phyloP scores from a whole-genome alignment of 2,888 invertebrate species.

The Uloborus plumipes region DNA sequence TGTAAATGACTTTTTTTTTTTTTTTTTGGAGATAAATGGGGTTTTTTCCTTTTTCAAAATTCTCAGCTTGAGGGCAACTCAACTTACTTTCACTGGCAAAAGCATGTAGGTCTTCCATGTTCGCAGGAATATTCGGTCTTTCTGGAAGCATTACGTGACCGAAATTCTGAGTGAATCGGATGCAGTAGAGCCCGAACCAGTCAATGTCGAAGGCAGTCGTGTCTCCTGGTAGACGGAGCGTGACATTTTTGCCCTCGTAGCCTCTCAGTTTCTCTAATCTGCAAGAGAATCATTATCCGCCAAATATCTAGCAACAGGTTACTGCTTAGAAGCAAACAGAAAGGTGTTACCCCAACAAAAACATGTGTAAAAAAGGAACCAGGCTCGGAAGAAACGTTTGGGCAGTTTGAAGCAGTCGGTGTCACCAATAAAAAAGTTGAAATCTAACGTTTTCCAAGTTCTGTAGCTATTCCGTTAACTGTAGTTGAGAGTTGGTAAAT shows the following conservation, averaged over 20 bases:
- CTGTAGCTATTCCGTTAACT: too few relatives aligned
- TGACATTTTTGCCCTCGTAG: constrained; percentile 92
- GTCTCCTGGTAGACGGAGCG: constrained; percentile 87
- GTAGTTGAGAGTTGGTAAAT: too few relatives aligned
- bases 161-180: constrained; percentile 88
- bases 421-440: too few relatives aligned
- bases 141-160: constrained; percentile 90
- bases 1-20: neutral
- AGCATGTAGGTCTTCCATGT: constrained; percentile 74
- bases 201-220: constrained; percentile 91
- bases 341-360: too few relatives aligned
- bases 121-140: constrained; percentile 90
- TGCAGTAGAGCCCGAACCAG: constrained; percentile 93
- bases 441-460: too few relatives aligned
- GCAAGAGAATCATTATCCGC: neutral
- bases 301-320: too few relatives aligned
- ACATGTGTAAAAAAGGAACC: too few relatives aligned
- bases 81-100: constrained; percentile 28
- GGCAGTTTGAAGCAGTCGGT: too few relatives aligned
- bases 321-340: too few relatives aligned
- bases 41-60: neutral
- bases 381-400: too few relatives aligned
- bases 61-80: neutral
- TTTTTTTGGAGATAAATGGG: neutral
- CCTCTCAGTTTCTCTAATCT: constrained; percentile 84